Conservation (phyloP, 92 coral and sea anemone species). For the Epizoanthus scotinus region DNA sequence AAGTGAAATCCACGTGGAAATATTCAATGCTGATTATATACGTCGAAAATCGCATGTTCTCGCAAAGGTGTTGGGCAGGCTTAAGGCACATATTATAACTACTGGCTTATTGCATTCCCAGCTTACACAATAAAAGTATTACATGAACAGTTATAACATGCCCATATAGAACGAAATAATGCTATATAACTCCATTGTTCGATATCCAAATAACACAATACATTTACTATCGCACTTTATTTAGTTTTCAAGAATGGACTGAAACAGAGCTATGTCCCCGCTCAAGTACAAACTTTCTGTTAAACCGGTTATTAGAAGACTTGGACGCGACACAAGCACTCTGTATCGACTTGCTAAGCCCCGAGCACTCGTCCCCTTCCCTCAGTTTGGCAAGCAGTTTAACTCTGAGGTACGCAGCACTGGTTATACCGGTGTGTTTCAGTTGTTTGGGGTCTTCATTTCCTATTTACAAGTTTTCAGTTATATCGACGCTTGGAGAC, state of each 20-base stretch:
- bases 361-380: slow-evolving; percentile 61
- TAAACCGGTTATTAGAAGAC: slow-evolving; percentile 77
- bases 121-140: too few relatives aligned
- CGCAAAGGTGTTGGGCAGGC: too few relatives aligned
- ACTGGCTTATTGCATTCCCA: too few relatives aligned
- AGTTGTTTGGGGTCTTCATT: slow-evolving; percentile 8
- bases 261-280: slow-evolving; percentile 45
- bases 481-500: too few relatives aligned
- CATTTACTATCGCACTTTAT: slow-evolving; percentile 39
- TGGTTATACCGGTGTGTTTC: slow-evolving; percentile 23
- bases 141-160: too few relatives aligned
- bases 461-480: slow-evolving; percentile 9
- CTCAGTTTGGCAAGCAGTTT: slow-evolving; percentile 70
- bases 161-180: too few relatives aligned
- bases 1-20: too few relatives aligned
- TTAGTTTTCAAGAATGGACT: slow-evolving; percentile 42
- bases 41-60: too few relatives aligned
- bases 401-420: slow-evolving; percentile 65
- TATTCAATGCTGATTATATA: too few relatives aligned
- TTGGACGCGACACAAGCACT: slow-evolving; percentile 69
- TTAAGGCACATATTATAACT: too few relatives aligned
- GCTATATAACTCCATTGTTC: too few relatives aligned
- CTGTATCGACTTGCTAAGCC: slow-evolving; percentile 38
- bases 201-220: too few relatives aligned
- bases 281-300: slow-evolving; percentile 65